Evolutionary conservation across 2,797 vertebrate genomes (phyloP).

Genomic region (Rhinella marina): DNA sequence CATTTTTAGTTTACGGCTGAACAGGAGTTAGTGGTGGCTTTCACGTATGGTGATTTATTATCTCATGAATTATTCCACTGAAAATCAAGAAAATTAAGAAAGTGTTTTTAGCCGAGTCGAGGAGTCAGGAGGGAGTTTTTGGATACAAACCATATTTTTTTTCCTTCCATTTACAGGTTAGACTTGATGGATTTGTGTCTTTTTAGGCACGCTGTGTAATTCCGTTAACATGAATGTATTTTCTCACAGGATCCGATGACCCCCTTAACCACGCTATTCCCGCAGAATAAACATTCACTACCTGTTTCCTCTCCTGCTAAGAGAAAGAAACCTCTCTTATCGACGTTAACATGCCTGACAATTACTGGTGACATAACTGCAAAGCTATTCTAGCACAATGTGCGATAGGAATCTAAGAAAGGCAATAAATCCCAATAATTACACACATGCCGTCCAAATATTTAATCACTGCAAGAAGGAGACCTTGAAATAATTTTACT

Average conservation of each 20-base stretch:
- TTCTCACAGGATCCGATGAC: not conserved
- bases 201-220: not conserved
- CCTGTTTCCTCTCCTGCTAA: not conserved
- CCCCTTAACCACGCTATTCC: not conserved
- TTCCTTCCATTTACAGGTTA: not conserved
- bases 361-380: not conserved
- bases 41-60: too few relatives aligned
- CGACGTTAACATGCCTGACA: not conserved
- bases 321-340: not conserved
- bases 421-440: conserved; percentile 13
- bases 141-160: too few relatives aligned
- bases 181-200: not conserved
- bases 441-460: not conserved
- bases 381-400: not conserved
- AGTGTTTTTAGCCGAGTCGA: too few relatives aligned
- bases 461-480: not conserved
- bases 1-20: too few relatives aligned
- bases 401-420: not conserved
- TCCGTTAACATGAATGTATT: not conserved
- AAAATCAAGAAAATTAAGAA: too few relatives aligned
- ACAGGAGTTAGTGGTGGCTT: too few relatives aligned
- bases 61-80: too few relatives aligned
- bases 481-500: not conserved
- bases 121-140: too few relatives aligned
- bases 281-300: not conserved